Evolutionary conservation across 2,113 vertebrate species (phyloP).

Genomic region (Dicerorhinus sumatrensis): DNA sequence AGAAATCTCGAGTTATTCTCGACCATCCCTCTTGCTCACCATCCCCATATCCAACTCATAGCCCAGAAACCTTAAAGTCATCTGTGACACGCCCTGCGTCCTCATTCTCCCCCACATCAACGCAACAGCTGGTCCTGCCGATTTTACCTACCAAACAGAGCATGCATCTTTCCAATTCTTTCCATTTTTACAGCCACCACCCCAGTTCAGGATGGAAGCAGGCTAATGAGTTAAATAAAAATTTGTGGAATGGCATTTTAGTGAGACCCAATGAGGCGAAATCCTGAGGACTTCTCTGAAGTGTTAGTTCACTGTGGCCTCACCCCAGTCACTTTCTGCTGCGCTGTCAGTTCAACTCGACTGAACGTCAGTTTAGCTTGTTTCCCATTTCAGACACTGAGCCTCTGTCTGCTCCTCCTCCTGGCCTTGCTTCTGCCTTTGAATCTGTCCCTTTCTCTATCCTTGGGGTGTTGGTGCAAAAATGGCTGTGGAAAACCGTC

Average conservation of each 20-base stretch:
- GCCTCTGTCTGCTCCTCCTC: not conserved
- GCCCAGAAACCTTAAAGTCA: not conserved
- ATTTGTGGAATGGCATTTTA: not conserved
- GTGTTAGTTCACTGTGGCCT: fast-evolving
- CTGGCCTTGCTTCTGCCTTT: not conserved
- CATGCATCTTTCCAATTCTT: not conserved
- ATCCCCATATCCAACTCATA: not conserved
- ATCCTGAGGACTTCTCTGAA: not conserved
- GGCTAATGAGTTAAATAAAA: not conserved
- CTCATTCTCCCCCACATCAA: not conserved
- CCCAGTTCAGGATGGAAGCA: not conserved
- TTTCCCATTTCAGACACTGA: not conserved
- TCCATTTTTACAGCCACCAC: not conserved
- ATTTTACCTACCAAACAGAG: not conserved
- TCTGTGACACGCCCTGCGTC: not conserved
- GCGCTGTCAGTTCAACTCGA: not conserved
- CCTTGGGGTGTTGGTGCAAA: not conserved
- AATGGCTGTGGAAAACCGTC: not conserved
- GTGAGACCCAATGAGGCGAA: not conserved
- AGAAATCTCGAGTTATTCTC: not conserved
- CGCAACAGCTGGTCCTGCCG: not conserved
- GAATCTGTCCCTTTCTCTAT: not conserved
- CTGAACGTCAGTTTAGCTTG: not conserved
- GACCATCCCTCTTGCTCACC: not conserved
- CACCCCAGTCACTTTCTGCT: not conserved